Evolutionary conservation across 2,888 invertebrate genomes (phyloP).

Genomic region (Clusia tigrina): DNA sequence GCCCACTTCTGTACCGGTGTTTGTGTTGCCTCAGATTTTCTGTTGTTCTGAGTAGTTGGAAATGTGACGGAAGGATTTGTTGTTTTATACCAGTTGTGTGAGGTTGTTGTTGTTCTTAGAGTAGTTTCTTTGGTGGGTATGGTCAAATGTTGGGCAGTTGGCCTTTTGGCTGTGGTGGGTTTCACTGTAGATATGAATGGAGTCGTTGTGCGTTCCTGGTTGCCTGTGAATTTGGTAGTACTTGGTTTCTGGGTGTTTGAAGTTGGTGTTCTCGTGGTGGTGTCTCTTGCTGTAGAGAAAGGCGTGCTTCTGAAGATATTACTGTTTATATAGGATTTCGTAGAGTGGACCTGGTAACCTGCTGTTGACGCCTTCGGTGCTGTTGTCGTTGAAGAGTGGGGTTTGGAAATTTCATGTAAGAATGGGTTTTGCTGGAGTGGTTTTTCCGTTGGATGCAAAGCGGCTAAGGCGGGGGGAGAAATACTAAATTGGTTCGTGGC

Average conservation of each 20-base stretch:
- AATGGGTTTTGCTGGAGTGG: conserved; percentile 43
- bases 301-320: conserved; percentile 38
- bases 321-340: conserved; percentile 43
- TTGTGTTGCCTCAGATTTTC: too few relatives aligned
- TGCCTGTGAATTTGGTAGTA: conserved; percentile 14
- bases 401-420: conserved; percentile 24
- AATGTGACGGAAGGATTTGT: too few relatives aligned
- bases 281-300: conserved; percentile 13
- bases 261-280: conserved; percentile 7
- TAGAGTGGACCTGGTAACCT: conserved; percentile 15
- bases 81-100: too few relatives aligned
- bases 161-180: too few relatives aligned
- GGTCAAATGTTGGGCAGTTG: too few relatives aligned
- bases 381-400: conserved; percentile 20
- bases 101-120: too few relatives aligned
- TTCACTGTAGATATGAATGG: conserved; percentile 8
- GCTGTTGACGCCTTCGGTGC: conserved; percentile 11
- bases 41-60: too few relatives aligned
- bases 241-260: conserved; percentile 29
- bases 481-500: too few relatives aligned
- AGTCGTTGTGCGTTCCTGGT: background rate
- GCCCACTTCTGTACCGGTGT: too few relatives aligned
- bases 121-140: too few relatives aligned
- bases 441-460: background rate
- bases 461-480: background rate